Evolutionary conservation across 1,140 invertebrate species (phyloP).

Genomic region (Cyclina sinensis): DNA sequence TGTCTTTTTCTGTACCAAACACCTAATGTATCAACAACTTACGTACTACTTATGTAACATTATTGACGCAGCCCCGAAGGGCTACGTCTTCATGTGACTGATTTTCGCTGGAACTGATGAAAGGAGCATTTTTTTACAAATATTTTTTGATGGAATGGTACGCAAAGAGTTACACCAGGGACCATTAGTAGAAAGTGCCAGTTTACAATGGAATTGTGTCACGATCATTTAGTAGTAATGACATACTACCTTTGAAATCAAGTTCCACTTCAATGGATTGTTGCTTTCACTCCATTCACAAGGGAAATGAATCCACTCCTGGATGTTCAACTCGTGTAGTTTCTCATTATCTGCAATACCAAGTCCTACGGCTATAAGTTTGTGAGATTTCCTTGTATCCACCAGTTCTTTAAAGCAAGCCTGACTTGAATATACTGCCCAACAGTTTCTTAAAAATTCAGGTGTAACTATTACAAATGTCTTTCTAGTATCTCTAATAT

Average conservation of each 20-base stretch:
- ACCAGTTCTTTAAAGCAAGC: neutral
- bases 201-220: too few species aligned
- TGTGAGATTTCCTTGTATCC: neutral
- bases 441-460: neutral
- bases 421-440: neutral
- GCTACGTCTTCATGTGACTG: too few species aligned
- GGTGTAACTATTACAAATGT: neutral
- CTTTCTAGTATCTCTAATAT: neutral
- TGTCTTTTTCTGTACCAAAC: too few species aligned
- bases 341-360: neutral
- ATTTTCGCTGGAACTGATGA: too few species aligned
- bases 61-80: too few species aligned
- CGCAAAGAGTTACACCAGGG: too few species aligned
- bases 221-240: too few species aligned
- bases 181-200: too few species aligned
- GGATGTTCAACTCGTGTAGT: neutral
- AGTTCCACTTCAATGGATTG: neutral
- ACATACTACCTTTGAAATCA: neutral
- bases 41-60: too few species aligned
- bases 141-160: too few species aligned
- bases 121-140: too few species aligned
- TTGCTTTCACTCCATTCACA: neutral
- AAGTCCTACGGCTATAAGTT: conserved; percentile 1
- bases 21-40: too few species aligned
- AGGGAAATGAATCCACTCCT: neutral